Conservation (phyloP, 2,113 vertebrate species). For the Cyprinodon variegatus region DNA sequence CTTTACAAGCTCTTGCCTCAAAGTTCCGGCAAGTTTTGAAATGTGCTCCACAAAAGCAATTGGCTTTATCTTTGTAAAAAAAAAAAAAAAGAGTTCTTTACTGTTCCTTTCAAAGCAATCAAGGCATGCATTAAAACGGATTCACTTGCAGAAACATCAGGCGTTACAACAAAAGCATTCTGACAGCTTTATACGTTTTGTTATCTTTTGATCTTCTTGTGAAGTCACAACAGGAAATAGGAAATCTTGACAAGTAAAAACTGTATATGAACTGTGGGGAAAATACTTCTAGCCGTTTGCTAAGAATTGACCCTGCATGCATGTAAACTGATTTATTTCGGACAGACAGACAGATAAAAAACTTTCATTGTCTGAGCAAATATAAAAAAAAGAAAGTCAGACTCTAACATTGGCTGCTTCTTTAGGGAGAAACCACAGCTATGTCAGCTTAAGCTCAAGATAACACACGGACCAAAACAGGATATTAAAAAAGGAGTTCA, state of each 20-base stretch:
- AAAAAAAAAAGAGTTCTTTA: constrained; percentile 19
- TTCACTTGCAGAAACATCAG: constrained; percentile 32
- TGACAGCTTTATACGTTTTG: constrained; percentile 23
- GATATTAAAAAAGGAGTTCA: constrained; percentile 68
- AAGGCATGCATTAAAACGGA: constrained; percentile 32
- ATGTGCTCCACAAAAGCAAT: constrained; percentile 28
- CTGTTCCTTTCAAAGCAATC: constrained; percentile 40
- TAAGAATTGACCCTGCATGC: constrained; percentile 6
- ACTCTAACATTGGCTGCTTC: constrained; percentile 44
- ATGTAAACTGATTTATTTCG: constrained; percentile 10
- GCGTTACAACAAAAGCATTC: constrained; percentile 7
- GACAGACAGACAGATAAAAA: constrained; percentile 17
- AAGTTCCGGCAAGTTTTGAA: constrained; percentile 42
- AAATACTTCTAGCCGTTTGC: background rate
- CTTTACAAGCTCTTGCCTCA: constrained; percentile 43
- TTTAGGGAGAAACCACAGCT: constrained; percentile 68
- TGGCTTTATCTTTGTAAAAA: constrained; percentile 35
- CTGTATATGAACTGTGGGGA: background rate
- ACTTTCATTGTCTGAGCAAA: constrained; percentile 28
- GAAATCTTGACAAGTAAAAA: constrained; percentile 14
- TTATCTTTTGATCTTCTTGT: constrained; percentile 40
- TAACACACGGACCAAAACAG: constrained; percentile 65
- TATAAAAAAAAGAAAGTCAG: constrained; percentile 27
- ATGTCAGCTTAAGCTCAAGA: constrained; percentile 67
- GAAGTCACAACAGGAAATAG: constrained; percentile 19